These are phyloP conservation scores for Macrotus californicus DNA, from an alignment of 2,113 vertebrate genomes.

Conservation along the genomic window DNA sequence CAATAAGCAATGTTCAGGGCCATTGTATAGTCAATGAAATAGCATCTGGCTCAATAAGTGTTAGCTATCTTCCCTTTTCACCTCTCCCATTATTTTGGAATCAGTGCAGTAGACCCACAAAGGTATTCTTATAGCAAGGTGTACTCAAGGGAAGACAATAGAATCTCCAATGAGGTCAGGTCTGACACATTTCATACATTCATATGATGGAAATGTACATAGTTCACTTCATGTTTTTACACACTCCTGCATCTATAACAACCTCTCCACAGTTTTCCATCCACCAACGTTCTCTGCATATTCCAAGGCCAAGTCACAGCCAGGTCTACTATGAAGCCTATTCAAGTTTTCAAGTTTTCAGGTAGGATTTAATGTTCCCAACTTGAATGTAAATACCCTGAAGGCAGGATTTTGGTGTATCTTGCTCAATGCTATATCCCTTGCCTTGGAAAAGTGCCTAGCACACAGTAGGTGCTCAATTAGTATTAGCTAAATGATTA, in stretches of 20 bases:
- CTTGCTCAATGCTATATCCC: not conserved
- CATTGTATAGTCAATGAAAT: not conserved
- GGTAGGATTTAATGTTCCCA: not conserved
- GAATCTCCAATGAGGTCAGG: not conserved
- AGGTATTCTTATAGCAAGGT: not conserved
- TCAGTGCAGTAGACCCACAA: not conserved
- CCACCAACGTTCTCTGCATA: not conserved
- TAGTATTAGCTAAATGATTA: not conserved
- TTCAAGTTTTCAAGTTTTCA: not conserved
- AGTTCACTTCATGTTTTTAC: not conserved
- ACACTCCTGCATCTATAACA: not conserved
- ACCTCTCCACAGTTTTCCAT: not conserved
- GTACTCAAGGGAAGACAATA: not conserved
- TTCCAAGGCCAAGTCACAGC: not conserved
- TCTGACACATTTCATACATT: not conserved
- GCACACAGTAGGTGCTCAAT: not conserved
- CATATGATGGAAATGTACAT: not conserved
- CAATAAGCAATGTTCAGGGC: not conserved
- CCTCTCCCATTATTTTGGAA: not conserved
- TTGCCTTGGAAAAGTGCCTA: not conserved
- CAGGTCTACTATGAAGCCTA: not conserved
- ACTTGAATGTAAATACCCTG: not conserved
- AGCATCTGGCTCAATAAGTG: not conserved
- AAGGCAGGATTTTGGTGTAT: not conserved
- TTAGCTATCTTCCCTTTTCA: not conserved